Conservation (phyloP, 2,888 invertebrate species). For the Campoplex capitator region DNA sequence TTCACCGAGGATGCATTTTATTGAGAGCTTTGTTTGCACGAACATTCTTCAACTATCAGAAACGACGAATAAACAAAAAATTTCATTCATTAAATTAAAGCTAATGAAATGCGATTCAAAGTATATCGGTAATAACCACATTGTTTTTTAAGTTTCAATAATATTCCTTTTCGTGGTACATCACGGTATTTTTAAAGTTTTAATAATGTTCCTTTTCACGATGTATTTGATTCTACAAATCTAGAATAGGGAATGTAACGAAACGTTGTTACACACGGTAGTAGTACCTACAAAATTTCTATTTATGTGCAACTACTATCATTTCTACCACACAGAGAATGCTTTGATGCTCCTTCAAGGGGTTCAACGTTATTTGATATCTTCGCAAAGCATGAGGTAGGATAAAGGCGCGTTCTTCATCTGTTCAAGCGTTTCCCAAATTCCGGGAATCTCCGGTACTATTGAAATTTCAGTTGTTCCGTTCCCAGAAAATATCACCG, state of each 20-base stretch:
- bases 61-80: background rate
- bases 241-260: background rate
- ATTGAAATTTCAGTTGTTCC: slow-evolving; percentile 56
- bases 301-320: slow-evolving; percentile 19
- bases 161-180: background rate
- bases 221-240: background rate
- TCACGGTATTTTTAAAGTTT: background rate
- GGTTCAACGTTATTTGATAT: slow-evolving; percentile 58
- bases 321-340: slow-evolving; percentile 38
- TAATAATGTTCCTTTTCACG: background rate
- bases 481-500: slow-evolving; percentile 24
- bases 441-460: slow-evolving; percentile 43
- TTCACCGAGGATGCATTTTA: slow-evolving; percentile 1
- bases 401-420: slow-evolving; percentile 35
- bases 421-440: slow-evolving; percentile 26
- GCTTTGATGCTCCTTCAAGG: slow-evolving; percentile 53
- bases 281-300: background rate
- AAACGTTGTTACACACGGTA: background rate
- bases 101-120: background rate
- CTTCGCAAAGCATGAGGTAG: slow-evolving; percentile 13
- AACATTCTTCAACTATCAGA: background rate
- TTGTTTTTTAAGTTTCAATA: background rate
- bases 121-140: background rate
- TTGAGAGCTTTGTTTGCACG: background rate
- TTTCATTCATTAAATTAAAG: background rate